Base-by-base conservation (phyloP, 2,797 vertebrate species). In the Hypotaenidia philippensis region DNA sequence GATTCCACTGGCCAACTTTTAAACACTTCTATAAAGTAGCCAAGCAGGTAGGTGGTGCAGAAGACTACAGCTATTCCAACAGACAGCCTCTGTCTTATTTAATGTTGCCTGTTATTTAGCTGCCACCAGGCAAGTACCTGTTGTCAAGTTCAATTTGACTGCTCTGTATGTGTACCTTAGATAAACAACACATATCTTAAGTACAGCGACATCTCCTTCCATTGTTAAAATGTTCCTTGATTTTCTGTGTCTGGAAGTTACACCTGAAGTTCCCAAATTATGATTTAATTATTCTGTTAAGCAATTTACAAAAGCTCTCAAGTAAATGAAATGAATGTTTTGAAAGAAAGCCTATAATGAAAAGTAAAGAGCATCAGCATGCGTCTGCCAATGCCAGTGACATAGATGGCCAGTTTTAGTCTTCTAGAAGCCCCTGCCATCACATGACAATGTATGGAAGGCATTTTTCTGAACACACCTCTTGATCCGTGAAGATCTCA, bases 401-500 rank as follows among this genome's bases (percentile, higher is more conserved):
- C 23, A 64, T 23, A 84, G 21, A 29, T 5, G 2, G 8, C 2
- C 26, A 31, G 40, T 70, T 76, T 61, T 10, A 15, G 17, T 6
- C 14, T 52, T 44, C 22, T 50, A 60, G 38, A 70, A 63, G 38
- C 5, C 9, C 36, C 10, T 65, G 12, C 55, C 45, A 63, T 22
- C 15, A 29, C 1, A 2, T 8, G 9, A 50, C 17, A 72, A 22
- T 4, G 2, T 15, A 70, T 3, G 4, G 68, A 78, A 70, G 23
- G 44, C 22, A 50, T 7, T 78, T 65, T 59, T 76, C 44, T 53
- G 53, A 74, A 87, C 98, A 94, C 78, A 99, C 99, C 99, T 99
- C 99, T 98, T 99, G 99, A 96, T 99, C 99, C 3, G 99, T 99
- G 96, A 99, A 99, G 97, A 99, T 99, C 96, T 99, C 99, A 85